Base-by-base conservation (phyloP, 2,113 vertebrate genomes). In the Hystrix brachyura region DNA sequence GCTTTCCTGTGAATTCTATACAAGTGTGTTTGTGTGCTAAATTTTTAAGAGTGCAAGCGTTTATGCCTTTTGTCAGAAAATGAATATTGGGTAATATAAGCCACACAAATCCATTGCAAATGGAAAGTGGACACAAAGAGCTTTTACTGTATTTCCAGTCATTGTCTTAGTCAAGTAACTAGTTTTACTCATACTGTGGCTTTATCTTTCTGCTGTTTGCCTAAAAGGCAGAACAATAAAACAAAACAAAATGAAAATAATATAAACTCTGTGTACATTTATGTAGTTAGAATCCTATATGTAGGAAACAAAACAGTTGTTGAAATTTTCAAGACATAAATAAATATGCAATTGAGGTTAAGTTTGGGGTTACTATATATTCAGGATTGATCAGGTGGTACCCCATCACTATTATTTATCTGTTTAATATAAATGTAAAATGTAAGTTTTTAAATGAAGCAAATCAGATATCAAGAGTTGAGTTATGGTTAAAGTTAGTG, bases 371-470 rank as follows among this genome's bases (percentile, higher is more conserved):
- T 32, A 82, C 11, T 65, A n/a, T 46, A 57, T 55, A 87, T 60
- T 91, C 34, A 59, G 11, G 12, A 72, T 59, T 82, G 19, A 65
- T 72, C 53, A 34, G 11, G 9, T 38, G 11, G 11, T 21, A 15
- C 2, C 27, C 7, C 62, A 38, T 21, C 19, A 21, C 13, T 23
- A 78, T 62, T 76, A 72, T 76, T 95, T 87, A 57, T 12, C 2
- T 55, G 3, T 8, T 84, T n/a, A 90, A 85, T 79, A 67, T 79
- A 92, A 83, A 90, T 72, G 43, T n/a, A 87, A 92, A 83, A 90
- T 72, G 43, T n/a, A 87, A 21, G 32, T 29, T 65, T 91, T 95
- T 91, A 87, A 71, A 79, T 62, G 32, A 10, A 96, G 79, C n/a
- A 48, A 79, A 78, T 64, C 25, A 86, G 38, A 67, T 71, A 86